These are phyloP conservation scores for Crax fasciolata DNA, from an alignment of 2,797 vertebrate genomes.

Conservation along the genomic window DNA sequence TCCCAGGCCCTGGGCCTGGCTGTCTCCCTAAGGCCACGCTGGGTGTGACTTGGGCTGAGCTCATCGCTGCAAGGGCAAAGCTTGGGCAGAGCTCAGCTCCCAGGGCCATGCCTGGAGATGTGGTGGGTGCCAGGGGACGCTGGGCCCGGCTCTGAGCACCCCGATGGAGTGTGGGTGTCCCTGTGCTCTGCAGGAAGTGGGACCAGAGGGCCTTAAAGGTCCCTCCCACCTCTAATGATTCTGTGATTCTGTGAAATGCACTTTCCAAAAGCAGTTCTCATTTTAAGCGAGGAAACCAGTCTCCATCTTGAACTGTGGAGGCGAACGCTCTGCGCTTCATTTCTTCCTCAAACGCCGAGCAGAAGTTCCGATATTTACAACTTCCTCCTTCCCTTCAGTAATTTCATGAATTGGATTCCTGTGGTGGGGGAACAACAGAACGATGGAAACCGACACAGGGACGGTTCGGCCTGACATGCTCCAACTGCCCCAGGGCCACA, in stretches of 20 bases:
- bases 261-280: too few species aligned
- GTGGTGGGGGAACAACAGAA: not conserved
- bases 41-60: rapidly evolving
- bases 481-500: not conserved
- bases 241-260: too few species aligned
- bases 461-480: not conserved
- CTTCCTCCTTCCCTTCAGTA: not conserved
- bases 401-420: not conserved
- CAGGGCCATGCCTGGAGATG: rapidly evolving
- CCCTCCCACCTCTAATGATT: too few species aligned
- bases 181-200: too few species aligned
- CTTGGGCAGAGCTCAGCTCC: not conserved
- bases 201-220: too few species aligned
- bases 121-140: too few species aligned
- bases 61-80: rapidly evolving
- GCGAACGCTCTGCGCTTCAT: rapidly evolving
- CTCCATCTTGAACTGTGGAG: too few species aligned
- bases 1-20: not conserved
- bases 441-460: too few species aligned
- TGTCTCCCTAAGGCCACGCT: rapidly evolving
- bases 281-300: too few species aligned
- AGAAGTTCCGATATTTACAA: rapidly evolving
- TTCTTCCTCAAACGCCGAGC: not conserved
- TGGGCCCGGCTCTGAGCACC: rapidly evolving
- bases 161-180: too few species aligned